Evolutionary conservation across 2,113 vertebrate species (phyloP).

Genomic region (Poecilia latipinna): DNA sequence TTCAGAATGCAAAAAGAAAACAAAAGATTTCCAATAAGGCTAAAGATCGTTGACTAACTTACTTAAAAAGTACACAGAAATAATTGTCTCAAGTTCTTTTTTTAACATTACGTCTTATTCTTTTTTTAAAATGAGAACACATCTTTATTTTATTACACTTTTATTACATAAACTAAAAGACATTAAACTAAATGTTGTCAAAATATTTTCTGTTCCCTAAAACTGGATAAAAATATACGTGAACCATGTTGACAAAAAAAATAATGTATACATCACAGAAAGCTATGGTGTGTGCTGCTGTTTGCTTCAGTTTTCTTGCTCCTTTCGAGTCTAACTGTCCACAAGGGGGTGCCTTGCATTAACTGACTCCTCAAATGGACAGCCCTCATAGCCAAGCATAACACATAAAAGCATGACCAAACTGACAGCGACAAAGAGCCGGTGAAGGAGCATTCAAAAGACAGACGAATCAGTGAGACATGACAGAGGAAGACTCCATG

Average conservation of each 20-base stretch:
- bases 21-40: not conserved
- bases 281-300: not conserved
- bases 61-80: too few relatives aligned
- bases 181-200: not conserved
- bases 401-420: slow-evolving; percentile 25
- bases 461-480: slow-evolving; percentile 45
- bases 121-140: too few relatives aligned
- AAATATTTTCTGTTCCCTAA: not conserved
- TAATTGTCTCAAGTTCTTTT: too few relatives aligned
- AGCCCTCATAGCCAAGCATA: slow-evolving; percentile 32
- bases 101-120: too few relatives aligned
- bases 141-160: too few relatives aligned
- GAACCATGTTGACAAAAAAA: not conserved
- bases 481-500: slow-evolving; percentile 52
- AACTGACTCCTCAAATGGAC: slow-evolving; percentile 4
- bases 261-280: not conserved
- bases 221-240: not conserved
- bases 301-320: not conserved
- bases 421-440: slow-evolving; percentile 10
- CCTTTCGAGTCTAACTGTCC: slow-evolving; percentile 39
- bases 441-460: slow-evolving; percentile 26
- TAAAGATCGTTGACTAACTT: slow-evolving; percentile 4
- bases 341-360: slow-evolving; percentile 64
- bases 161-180: too few relatives aligned
- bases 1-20: slow-evolving; percentile 38